Evolutionary conservation across 1,140 invertebrate genomes (phyloP), one percentile per base, ranked within the genome.

Genomic region (Daktulosphaira vitifoliae): DNA sequence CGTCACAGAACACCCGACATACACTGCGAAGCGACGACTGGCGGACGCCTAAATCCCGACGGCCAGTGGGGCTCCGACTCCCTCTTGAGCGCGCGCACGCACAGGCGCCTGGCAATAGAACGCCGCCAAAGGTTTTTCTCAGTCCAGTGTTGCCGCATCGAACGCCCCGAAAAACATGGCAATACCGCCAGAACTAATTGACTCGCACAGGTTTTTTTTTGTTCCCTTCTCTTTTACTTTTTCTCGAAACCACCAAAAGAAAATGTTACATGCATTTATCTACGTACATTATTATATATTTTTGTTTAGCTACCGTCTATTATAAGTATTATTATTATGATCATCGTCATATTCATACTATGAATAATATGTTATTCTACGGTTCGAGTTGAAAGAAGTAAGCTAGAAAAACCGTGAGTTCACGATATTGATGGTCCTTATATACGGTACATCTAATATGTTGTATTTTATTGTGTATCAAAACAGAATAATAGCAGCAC

Each of bases 181-280:
- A 48, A 46, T 39, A 48, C 56, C 56, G 56, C 39, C 38, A 62
- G 44, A 62, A 62, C 56, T 48, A 62, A 62, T 62, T 48, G 56
- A 48, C 39, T 62, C 7, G 42, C 25, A 25, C 25, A 48, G 23
- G 42, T 48, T 20, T 29, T 48, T 33, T 44, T 44, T 44, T 15
- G 39, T 15, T n/a, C 9, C 9, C 11, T 44, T 16, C 29, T 53
- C 11, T 22, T 6, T 15, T 1, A 16, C 38, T 8, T 39, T 18
- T n/a, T 13, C 23, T 37, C 22, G 23, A 59, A 13, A 59, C 42
- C 8, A n/a, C 39, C 39, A 13, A 59, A 59, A 59, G 54, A 44
- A 33, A 59, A 59, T 59, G 52, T n/a, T n/a, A n/a, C n/a, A n/a
- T n/a, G n/a, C n/a, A n/a, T n/a, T n/a, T n/a, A n/a, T n/a, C n/a